Base-by-base conservation (phyloP, 2,888 invertebrate genomes). In the Notodonta ziczac region DNA sequence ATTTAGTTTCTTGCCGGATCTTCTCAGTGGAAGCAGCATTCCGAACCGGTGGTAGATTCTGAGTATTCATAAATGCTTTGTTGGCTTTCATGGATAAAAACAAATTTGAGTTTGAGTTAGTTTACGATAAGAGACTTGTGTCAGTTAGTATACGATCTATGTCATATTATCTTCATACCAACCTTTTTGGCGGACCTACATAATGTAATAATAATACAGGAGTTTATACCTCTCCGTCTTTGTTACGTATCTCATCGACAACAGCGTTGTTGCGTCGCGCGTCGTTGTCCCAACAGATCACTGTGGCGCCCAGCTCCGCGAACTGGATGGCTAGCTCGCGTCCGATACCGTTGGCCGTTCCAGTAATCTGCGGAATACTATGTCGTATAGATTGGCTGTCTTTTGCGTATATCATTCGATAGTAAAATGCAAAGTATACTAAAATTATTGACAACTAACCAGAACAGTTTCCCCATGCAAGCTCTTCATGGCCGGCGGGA, bases 261-360 rank as follows among this genome's bases (percentile, higher is more conserved):
- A 93, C 84, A 0, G 90, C 85, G 58, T 86, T 85, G 74, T 90
- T 93, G 32, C 87, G 76, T 4, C 84, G 73, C 5, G 81, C 73
- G 66, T 93, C 89, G 50, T 76, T 86, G 71, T 93, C 93, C 93
- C 93, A 93, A 70, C 93, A 93, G 8, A 93, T 84, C 4, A 93
- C 90, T 0, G 91, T 93, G 1, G 93, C 93, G 0, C 93, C 93
- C 0, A 90, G 80, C 13, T 93, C 93, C 0, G 93, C 92, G 13
- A 92, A 83, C 72, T 93, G 93, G 5, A 93, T 74, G 0, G 93
- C 93, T 60, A 93, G 75, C 76, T 93, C 93, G 0, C 93, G 84
- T 5, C 93, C 93, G 10, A 93, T 73, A 4, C 91, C 93, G 46
- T 87, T 85, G 10, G 87, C 92, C 8, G 93, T 88, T 1, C 92